phyloP scores from a whole-genome alignment of 2,113 vertebrate species.

The Terrapene triunguis region DNA sequence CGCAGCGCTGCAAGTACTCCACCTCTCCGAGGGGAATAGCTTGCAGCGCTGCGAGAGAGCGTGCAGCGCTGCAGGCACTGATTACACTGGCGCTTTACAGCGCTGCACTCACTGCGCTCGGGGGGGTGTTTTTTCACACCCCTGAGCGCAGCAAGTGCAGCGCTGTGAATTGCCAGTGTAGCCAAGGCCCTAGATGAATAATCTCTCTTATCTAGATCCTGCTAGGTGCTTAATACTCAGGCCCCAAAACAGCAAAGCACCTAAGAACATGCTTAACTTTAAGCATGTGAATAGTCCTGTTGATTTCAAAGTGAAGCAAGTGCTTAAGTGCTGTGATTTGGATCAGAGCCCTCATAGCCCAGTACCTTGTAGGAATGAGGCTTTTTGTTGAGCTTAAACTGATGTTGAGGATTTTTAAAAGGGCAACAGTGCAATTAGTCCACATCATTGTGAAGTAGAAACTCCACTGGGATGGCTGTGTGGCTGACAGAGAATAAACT shows the following conservation, averaged over 20 bases:
- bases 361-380: not conserved
- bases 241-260: not conserved
- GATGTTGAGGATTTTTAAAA: not conserved
- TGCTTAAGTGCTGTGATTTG: not conserved
- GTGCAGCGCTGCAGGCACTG: too few species aligned
- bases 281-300: not conserved
- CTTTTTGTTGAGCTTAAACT: not conserved
- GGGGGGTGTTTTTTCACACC: too few species aligned
- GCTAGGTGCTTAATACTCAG: not conserved
- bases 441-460: not conserved
- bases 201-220: not conserved
- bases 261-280: not conserved
- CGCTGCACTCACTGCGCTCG: too few species aligned
- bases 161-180: too few species aligned
- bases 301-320: not conserved
- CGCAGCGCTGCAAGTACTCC: too few species aligned
- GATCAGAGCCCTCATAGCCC: not conserved
- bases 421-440: not conserved
- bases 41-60: too few species aligned
- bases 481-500: not conserved
- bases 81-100: too few species aligned
- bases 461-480: rapidly evolving
- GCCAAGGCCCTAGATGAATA: not conserved
- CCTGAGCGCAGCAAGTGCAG: too few species aligned
- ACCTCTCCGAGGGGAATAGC: too few species aligned